Conservation (phyloP, 2,113 vertebrate genomes). For the Hippopotamus amphibius region DNA sequence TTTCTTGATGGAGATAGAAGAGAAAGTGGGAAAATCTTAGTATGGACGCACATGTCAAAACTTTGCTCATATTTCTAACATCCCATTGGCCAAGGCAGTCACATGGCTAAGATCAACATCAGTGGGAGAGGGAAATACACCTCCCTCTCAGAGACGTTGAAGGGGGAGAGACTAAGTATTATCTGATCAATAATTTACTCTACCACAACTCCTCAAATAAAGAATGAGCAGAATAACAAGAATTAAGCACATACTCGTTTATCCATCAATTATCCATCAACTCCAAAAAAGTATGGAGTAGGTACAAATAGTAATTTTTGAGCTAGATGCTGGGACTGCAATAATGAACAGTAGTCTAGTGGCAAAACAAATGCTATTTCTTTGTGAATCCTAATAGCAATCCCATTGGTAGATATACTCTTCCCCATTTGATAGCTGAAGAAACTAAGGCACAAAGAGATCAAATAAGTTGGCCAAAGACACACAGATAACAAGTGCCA, state of each 20-base stretch:
- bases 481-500: neutral
- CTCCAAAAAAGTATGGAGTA: neutral
- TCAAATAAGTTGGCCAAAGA: conserved; percentile 11
- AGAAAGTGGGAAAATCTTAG: neutral
- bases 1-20: neutral
- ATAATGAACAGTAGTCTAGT: conserved; percentile 24
- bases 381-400: conserved; percentile 15
- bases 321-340: neutral
- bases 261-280: neutral
- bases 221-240: neutral
- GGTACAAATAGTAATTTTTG: neutral
- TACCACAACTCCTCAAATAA: neutral
- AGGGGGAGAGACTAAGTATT: neutral
- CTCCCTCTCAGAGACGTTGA: neutral
- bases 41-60: neutral
- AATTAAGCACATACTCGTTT: neutral
- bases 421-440: conserved; percentile 10
- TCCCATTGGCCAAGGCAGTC: too few species aligned
- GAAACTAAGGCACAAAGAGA: conserved; percentile 5
- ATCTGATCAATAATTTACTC: conserved; percentile 12
- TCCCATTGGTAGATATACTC: neutral
- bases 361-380: neutral
- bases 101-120: neutral
- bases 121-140: neutral
- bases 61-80: neutral